A percentile compares a stretch with the other conserved stretches of the same genome.
Evolutionary conservation across 2,113 vertebrate species (phyloP).

Genomic region (Gymnogyps californianus): DNA sequence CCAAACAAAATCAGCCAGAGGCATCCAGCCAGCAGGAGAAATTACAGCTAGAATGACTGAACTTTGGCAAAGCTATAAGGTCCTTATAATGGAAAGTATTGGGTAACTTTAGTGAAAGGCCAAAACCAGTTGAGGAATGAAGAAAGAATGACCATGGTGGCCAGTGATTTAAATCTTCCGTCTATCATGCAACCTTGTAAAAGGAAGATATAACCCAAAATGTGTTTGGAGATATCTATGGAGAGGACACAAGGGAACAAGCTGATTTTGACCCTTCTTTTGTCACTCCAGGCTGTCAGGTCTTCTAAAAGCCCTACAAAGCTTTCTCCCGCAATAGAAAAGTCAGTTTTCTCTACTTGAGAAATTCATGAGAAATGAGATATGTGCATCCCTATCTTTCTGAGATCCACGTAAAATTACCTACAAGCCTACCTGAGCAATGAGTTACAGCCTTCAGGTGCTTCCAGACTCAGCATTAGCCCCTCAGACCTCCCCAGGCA

Average conservation of each 20-base stretch:
- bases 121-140: conserved; percentile 26
- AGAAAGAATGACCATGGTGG: conserved; percentile 10
- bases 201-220: background rate
- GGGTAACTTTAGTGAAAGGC: conserved; percentile 30
- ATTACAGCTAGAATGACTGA: conserved; percentile 39
- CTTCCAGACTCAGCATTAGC: background rate
- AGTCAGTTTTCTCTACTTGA: background rate
- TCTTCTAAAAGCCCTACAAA: background rate
- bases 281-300: background rate
- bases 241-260: background rate
- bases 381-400: background rate
- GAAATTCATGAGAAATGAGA: background rate
- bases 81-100: conserved; percentile 57
- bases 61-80: conserved; percentile 12
- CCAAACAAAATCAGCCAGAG: conserved; percentile 43
- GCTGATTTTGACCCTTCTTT: background rate
- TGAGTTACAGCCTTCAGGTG: background rate
- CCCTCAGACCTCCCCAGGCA: background rate
- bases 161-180: conserved; percentile 12
- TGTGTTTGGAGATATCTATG: background rate
- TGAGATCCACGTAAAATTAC: background rate
- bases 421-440: background rate
- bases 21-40: conserved; percentile 30
- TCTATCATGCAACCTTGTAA: background rate
- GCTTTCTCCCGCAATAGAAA: background rate